phyloP scores from a whole-genome alignment of 2,797 vertebrate genomes.

The Gambelia wislizenii region DNA sequence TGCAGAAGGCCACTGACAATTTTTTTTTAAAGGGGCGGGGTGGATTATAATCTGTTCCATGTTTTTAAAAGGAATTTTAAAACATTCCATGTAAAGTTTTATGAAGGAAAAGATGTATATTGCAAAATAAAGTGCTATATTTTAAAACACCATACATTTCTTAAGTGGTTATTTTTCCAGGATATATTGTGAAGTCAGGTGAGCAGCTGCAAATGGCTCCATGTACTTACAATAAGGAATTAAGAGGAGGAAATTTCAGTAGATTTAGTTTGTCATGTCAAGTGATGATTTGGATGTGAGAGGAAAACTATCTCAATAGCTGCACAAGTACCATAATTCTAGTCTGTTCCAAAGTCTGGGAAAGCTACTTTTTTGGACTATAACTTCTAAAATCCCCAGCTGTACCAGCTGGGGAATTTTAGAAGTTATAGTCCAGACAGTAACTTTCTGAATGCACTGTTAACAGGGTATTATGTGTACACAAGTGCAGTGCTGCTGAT shows the following conservation, averaged over 20 bases:
- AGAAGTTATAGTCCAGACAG: too few relatives aligned
- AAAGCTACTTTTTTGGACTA: neutral
- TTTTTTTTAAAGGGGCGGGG: too few relatives aligned
- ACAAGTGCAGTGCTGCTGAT: neutral
- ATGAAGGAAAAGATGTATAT: constrained; percentile 50
- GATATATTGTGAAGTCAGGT: neutral
- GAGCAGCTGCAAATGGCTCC: too few relatives aligned
- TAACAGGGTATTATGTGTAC: neutral
- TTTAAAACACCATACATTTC: constrained; percentile 46
- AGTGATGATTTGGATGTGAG: neutral
- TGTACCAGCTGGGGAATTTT: too few relatives aligned
- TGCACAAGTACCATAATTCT: neutral
- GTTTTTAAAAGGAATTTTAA: neutral
- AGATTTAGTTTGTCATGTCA: neutral
- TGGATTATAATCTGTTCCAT: neutral
- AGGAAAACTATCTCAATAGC: neutral
- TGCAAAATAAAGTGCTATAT: constrained; percentile 68
- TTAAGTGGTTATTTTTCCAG: neutral
- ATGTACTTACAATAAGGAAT: neutral
- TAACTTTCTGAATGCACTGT: neutral
- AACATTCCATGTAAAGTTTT: constrained; percentile 53
- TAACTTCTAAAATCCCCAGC: too few relatives aligned
- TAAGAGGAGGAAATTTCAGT: neutral
- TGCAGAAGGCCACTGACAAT: neutral
- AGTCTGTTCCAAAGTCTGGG: too few relatives aligned